Evolutionary conservation across 2,113 vertebrate genomes (phyloP), one percentile per base, ranked within the genome.

Genomic region (Thomomys bottae): DNA sequence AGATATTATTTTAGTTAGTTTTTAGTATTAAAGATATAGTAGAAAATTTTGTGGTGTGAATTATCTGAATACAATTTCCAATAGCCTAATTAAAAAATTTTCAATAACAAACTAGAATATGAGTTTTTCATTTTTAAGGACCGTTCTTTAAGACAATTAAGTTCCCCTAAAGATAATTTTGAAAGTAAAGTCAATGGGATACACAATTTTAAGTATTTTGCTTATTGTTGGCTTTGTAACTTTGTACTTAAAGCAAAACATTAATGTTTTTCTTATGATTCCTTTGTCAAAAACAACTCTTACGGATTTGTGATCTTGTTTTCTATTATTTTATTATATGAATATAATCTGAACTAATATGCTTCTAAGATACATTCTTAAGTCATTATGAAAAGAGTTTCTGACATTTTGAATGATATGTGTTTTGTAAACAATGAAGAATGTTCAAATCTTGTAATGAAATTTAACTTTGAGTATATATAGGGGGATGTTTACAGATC

Each of bases 61-160:
- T 54, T 89, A 84, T 84, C 49, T 87, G 57, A 86, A 90, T 71
- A 64, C 18, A 64, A 40, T 82, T 78, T 84, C 40, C 42, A 40
- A 20, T 86, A 79, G 8, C 28, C 8, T 91, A 88, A 36, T 87
- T 66, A 77, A 77, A 12, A 30, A 87, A 75, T 32, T 28, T 38
- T 84, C 28, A 87, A 59, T 61, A 84, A 75, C 78, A 73, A 88
- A 24, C 26, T 76, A 10, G 78, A 91, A 77, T 18, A 14, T 89
- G 89, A 26, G 23, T 17, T 84, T 93, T 88, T 77, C 4, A 80
- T 36, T 84, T 88, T 90, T 87, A 80, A 81, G 15, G 17, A 81
- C 18, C 81, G n/a, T 34, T 59, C 8, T 70, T n/a, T 70, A 86
- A 95, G 12, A 18, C 8, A 86, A 81, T 26, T 6, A 90, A 77